Percentiles rank a stretch among this genome's conserved stretches.
These are phyloP conservation scores for Myotis davidii DNA, from an alignment of 2,113 vertebrate genomes.

Conservation along the genomic window DNA sequence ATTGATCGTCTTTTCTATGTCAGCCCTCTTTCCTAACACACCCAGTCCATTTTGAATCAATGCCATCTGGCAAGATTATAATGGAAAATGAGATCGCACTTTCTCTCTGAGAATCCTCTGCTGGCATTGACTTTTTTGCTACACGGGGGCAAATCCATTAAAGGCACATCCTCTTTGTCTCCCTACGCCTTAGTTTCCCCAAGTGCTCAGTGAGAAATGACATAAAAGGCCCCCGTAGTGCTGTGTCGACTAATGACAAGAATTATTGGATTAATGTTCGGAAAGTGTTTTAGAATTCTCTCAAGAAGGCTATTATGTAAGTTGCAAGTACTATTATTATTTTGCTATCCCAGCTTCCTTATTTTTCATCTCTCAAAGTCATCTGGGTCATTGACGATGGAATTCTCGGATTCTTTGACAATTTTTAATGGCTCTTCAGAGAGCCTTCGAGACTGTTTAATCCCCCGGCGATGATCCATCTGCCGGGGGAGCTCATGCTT, in stretches of 20 bases:
- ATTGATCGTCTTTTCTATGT: background rate
- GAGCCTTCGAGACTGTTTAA: conserved; percentile 70
- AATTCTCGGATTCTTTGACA: conserved; percentile 78
- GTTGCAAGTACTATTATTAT: conserved; percentile 72
- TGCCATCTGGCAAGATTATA: background rate
- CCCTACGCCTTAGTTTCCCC: conserved; percentile 62
- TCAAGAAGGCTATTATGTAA: conserved; percentile 73
- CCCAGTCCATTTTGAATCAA: conserved; percentile 27
- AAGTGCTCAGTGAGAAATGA: conserved; percentile 35
- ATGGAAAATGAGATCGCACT: background rate
- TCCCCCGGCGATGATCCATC: conserved; percentile 72
- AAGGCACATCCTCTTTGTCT: conserved; percentile 53
- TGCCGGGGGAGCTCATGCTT: conserved; percentile 63
- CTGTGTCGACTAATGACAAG: conserved; percentile 69
- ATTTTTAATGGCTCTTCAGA: conserved; percentile 77
- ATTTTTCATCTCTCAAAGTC: conserved; percentile 79
- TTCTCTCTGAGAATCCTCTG: background rate
- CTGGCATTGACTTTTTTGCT: background rate
- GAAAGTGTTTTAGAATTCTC: conserved; percentile 76
- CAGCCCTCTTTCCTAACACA: background rate
- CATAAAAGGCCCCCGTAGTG: conserved; percentile 46
- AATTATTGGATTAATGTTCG: conserved; percentile 77
- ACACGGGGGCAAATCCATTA: conserved; percentile 24
- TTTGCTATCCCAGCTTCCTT: conserved; percentile 70
- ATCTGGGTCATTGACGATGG: conserved; percentile 79